These are phyloP conservation scores for Poeciliopsis retropinna DNA, from an alignment of 2,113 vertebrate species.

Conservation along the genomic window DNA sequence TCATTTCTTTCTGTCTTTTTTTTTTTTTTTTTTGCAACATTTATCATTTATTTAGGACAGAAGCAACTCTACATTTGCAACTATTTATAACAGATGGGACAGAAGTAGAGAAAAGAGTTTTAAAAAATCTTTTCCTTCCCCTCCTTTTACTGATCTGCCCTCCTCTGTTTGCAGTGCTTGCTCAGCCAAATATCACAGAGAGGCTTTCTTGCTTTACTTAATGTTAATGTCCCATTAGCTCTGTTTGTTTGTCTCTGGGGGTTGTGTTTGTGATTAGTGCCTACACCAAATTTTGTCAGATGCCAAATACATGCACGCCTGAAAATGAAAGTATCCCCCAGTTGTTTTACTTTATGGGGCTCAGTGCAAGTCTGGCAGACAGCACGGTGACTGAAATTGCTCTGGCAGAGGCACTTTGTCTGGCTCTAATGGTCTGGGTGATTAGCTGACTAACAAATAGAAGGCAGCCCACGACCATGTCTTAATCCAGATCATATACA, in stretches of 20 bases:
- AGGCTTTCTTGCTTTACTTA: constrained; percentile 36
- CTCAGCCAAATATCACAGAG: constrained; percentile 40
- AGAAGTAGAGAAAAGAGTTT: not conserved
- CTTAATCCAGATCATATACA: constrained; percentile 42
- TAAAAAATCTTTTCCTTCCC: not conserved
- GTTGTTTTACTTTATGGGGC: constrained; percentile 56
- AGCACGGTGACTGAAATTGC: constrained; percentile 35
- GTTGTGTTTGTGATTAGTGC: constrained; percentile 39
- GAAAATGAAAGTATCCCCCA: constrained; percentile 49
- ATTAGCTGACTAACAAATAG: constrained; percentile 69
- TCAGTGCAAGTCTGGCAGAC: constrained; percentile 45
- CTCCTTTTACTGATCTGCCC: not conserved
- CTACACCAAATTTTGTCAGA: constrained; percentile 53
- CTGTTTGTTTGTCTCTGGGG: constrained; percentile 69
- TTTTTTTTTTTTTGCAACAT: not conserved
- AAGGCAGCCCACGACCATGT: constrained; percentile 53
- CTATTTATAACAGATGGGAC: not conserved
- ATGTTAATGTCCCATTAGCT: constrained; percentile 60
- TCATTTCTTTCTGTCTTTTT: not conserved
- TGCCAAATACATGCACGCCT: constrained; percentile 42
- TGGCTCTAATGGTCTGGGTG: constrained; percentile 61
- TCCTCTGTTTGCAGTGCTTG: constrained; percentile 22
- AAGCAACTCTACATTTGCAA: not conserved
- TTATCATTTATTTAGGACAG: constrained; percentile 1
- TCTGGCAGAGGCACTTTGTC: constrained; percentile 54